Base-by-base conservation (phyloP, 2,797 vertebrate genomes). In the Xiphophorus birchmanni region DNA sequence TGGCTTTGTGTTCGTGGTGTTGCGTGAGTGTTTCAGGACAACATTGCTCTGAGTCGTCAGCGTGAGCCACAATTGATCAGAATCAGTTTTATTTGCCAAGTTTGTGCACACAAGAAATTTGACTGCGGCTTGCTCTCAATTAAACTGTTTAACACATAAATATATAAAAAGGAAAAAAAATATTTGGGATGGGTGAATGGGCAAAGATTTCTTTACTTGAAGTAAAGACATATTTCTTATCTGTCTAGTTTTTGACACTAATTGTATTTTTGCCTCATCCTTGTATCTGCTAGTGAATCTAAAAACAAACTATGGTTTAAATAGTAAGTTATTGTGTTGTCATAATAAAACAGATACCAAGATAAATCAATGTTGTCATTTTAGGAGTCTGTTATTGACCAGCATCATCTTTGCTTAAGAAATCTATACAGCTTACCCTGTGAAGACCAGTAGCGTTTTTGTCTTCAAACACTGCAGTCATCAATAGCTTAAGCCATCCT, bases 1-100 rank as follows among this genome's bases (percentile, higher is more conserved):
- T 21, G 60, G 89, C 82, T 90, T 78, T 13, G 44, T 6, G 35
- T 26, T 6, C n/a, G 26, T 81, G 85, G 78, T 81, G 50, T 78
- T 73, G 13, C 86, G 87, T 90, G 87, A 90, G 87, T 80, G 88
- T 89, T 83, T 86, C 73, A 1, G 29, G 87, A 88, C 87, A 79
- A 73, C 5, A 76, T 78, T 73, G 60, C 84, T 79, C 44, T 2
- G 75, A 72, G 37, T 74, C 72, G 84, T 82, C 88, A 72, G 87
- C 86, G 84, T 80, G 79, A 85, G 90, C 88, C 86, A 76, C 77
- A 79, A 80, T 85, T 65, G 69, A 82, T 84, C 84, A 65, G 32
- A 65, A 65, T 65, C 78, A 40, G 32, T 35, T 78, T 79, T 75
- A 52, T 71, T 73, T 73, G 35, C 75, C 3, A 32, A 65, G 32